These are phyloP conservation scores for Leucoptera coffeella DNA, from an alignment of 2,888 invertebrate genomes.

Conservation along the genomic window DNA sequence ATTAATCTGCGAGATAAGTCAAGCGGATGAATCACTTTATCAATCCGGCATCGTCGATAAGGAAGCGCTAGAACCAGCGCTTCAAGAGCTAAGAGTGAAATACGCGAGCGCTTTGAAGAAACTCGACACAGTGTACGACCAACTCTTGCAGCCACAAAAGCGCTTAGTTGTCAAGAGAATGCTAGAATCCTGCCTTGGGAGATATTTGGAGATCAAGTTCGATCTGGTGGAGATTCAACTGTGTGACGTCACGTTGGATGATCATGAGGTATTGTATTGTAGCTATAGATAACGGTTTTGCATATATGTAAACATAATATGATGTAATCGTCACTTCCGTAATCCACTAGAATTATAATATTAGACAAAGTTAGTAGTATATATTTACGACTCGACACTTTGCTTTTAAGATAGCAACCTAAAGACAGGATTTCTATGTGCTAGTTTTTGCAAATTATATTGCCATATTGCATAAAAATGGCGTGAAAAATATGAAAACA, in stretches of 20 bases:
- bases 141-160: conserved; percentile 90
- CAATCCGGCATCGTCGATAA: conserved; percentile 55
- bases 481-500: too few species aligned
- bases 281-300: too few species aligned
- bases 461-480: too few species aligned
- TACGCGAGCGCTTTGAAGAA: conserved; percentile 73
- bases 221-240: conserved; percentile 83
- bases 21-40: conserved; percentile 57
- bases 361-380: too few species aligned
- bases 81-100: conserved; percentile 70
- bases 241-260: conserved; percentile 82
- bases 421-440: too few species aligned
- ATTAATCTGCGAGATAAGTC: conserved; percentile 49
- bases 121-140: conserved; percentile 80
- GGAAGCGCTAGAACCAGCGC: conserved; percentile 50
- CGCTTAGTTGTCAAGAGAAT: conserved; percentile 67
- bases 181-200: conserved; percentile 71
- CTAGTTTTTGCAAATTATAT: too few species aligned
- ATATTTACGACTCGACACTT: too few species aligned
- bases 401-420: too few species aligned
- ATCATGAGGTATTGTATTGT: conserved; percentile 57
- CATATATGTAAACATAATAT: too few species aligned
- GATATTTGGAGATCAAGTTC: conserved; percentile 80
- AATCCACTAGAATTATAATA: too few species aligned
- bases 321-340: too few species aligned